A percentile compares a stretch with the other conserved stretches of the same genome.
Conservation (phyloP, 1,140 invertebrate species). For the Neodiprion virginianus region DNA sequence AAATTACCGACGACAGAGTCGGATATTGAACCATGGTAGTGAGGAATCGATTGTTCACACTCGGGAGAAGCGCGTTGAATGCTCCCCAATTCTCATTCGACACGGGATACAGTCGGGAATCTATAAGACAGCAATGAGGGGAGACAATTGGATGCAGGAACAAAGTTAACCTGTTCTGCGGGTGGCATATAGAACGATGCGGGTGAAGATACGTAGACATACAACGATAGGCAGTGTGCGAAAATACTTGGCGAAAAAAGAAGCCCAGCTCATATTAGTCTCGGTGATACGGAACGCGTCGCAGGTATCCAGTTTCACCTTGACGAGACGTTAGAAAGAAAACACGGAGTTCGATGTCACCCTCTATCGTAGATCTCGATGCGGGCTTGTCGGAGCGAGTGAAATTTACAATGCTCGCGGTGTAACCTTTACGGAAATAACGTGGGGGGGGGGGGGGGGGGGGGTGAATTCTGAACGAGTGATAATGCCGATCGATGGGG, state of each 20-base stretch:
- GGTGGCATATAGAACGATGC: constrained; percentile 58
- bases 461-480: too few relatives aligned
- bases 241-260: constrained; percentile 55
- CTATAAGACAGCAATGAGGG: constrained; percentile 64
- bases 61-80: background rate
- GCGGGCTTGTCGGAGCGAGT: too few relatives aligned
- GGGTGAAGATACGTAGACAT: constrained; percentile 41
- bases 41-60: too few relatives aligned
- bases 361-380: too few relatives aligned
- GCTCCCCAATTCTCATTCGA: background rate
- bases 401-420: too few relatives aligned
- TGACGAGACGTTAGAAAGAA: background rate
- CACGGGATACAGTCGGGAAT: constrained; percentile 18
- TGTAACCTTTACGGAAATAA: too few relatives aligned
- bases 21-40: background rate
- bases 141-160: constrained; percentile 67
- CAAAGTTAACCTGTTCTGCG: constrained; percentile 66
- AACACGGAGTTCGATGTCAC: background rate
- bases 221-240: background rate
- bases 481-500: too few relatives aligned
- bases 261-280: constrained; percentile 59
- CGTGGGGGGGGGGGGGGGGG: too few relatives aligned
- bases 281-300: constrained; percentile 55
- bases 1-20: background rate
- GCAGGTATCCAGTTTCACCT: constrained; percentile 56